phyloP scores from a whole-genome alignment of 2,888 invertebrate species.

The Cephalotes varians region DNA sequence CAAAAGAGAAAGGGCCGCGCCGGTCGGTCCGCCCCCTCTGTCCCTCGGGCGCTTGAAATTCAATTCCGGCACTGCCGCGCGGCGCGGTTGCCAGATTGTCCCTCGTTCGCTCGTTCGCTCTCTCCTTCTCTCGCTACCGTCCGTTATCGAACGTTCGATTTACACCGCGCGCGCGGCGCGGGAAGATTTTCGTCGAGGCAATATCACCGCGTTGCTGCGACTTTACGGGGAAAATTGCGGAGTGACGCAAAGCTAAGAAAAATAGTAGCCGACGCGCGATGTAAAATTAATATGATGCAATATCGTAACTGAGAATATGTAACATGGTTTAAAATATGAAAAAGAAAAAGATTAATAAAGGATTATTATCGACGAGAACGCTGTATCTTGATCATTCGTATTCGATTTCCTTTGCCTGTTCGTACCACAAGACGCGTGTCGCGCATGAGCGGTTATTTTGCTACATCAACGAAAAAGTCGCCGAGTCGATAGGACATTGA shows the following conservation, averaged over 20 bases:
- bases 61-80: slow-evolving; percentile 80
- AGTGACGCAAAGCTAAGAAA: background rate
- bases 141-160: slow-evolving; percentile 73
- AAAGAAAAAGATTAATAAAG: background rate
- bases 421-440: background rate
- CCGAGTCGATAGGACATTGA: background rate
- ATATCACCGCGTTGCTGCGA: slow-evolving; percentile 30
- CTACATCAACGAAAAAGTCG: background rate
- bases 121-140: slow-evolving; percentile 45
- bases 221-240: slow-evolving; percentile 26
- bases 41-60: slow-evolving; percentile 83
- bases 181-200: slow-evolving; percentile 52
- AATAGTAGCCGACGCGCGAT: background rate
- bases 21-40: slow-evolving; percentile 72
- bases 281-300: background rate
- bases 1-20: slow-evolving; percentile 79
- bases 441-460: background rate
- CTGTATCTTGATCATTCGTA: background rate
- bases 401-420: background rate
- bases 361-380: background rate
- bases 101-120: slow-evolving; percentile 49
- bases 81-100: slow-evolving; percentile 80
- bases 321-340: background rate
- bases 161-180: slow-evolving; percentile 44
- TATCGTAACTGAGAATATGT: background rate